A percentile compares a stretch with the other conserved stretches of the same genome.
These are phyloP conservation scores for Manis crassicaudata DNA, from an alignment of 2,797 vertebrate species.

Conservation along the genomic window DNA sequence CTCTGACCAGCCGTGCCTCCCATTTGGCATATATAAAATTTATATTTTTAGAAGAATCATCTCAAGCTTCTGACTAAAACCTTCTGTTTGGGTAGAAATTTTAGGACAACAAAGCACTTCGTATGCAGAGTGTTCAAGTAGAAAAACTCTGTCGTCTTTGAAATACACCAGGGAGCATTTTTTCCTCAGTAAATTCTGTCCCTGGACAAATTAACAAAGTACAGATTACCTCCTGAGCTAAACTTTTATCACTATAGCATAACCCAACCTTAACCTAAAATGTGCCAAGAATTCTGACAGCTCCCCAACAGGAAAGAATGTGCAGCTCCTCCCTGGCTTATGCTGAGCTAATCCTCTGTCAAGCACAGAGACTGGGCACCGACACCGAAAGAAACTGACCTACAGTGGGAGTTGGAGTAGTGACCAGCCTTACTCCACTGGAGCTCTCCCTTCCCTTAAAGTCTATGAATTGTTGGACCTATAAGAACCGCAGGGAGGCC, in stretches of 20 bases:
- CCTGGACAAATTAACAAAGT: not conserved
- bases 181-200: not conserved
- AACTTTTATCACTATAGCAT: constrained; percentile 14
- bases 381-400: not conserved
- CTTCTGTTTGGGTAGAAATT: not conserved
- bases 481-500: not conserved
- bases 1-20: not conserved
- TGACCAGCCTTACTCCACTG: not conserved
- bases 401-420: not conserved
- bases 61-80: not conserved
- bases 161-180: not conserved
- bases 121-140: not conserved
- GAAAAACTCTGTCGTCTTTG: not conserved
- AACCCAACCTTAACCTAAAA: not conserved
- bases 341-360: not conserved
- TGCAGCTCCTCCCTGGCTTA: not conserved
- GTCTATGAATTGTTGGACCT: not conserved
- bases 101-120: not conserved
- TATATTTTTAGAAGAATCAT: constrained; percentile 1
- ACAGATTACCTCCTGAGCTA: not conserved
- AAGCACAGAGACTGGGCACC: not conserved
- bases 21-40: not conserved
- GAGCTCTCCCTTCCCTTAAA: not conserved
- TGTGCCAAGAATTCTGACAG: not conserved
- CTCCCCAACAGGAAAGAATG: constrained; percentile 23